Percentiles rank a stretch among this genome's conserved stretches.
These are phyloP conservation scores for Malurus cyaneus DNA, from an alignment of 2,113 vertebrate genomes.

Conservation along the genomic window DNA sequence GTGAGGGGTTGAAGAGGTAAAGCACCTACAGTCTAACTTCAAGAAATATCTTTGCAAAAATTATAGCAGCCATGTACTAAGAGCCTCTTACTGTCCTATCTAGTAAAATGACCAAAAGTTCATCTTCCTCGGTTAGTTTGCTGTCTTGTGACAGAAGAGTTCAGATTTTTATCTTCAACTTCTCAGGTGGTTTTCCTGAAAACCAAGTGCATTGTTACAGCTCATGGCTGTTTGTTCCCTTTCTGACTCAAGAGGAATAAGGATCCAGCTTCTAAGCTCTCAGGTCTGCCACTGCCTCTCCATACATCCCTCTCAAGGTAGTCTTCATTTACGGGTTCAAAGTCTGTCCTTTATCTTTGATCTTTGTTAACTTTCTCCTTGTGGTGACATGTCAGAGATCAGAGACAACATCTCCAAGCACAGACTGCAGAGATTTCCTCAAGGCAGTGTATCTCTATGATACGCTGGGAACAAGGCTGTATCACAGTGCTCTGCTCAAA, in stretches of 20 bases:
- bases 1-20: not conserved
- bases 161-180: not conserved
- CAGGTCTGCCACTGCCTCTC: not conserved
- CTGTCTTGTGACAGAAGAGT: not conserved
- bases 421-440: not conserved
- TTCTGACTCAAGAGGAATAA: not conserved
- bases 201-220: not conserved
- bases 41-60: not conserved
- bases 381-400: not conserved
- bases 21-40: not conserved
- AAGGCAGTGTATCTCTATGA: not conserved
- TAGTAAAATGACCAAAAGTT: not conserved
- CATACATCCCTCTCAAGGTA: not conserved
- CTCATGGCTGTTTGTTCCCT: not conserved
- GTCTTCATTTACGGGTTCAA: not conserved
- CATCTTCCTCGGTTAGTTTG: not conserved
- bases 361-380: not conserved
- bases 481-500: not conserved
- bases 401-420: not conserved
- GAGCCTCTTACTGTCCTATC: not conserved
- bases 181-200: not conserved
- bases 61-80: not conserved
- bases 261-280: not conserved
- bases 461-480: not conserved
- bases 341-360: not conserved